Evolutionary conservation across 1,140 invertebrate species (phyloP).

Genomic region (Papilio machaon): DNA sequence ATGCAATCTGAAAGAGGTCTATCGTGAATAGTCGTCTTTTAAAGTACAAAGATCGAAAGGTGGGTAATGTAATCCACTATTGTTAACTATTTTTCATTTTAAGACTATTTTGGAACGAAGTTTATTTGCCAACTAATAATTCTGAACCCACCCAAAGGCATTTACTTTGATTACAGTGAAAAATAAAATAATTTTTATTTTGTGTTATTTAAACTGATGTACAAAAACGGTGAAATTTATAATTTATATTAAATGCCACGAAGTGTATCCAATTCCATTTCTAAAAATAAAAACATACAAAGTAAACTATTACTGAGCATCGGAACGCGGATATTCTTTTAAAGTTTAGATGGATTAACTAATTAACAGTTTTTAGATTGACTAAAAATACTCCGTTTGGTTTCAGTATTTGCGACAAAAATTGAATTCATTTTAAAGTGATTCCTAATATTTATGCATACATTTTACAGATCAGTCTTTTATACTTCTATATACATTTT

Average conservation of each 20-base stretch:
- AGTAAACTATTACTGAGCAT: not conserved
- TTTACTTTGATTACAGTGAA: not conserved
- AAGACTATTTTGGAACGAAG: not conserved
- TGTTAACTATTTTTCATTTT: not conserved
- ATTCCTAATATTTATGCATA: not conserved
- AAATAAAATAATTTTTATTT: not conserved
- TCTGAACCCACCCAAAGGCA: not conserved
- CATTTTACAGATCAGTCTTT: no score
- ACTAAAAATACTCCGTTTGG: not conserved
- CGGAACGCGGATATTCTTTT: not conserved
- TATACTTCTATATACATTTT: no score
- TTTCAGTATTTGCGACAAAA: not conserved
- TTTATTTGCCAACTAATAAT: not conserved
- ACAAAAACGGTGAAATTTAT: not conserved
- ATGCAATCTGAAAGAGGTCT: not conserved
- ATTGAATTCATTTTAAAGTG: not conserved
- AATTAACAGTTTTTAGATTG: not conserved
- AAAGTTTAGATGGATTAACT: not conserved
- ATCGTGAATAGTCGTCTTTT: not conserved
- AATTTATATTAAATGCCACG: not conserved
- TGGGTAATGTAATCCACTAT: not conserved
- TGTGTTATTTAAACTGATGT: constrained; percentile 10
- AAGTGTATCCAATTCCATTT: not conserved
- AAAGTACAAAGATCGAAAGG: not conserved
- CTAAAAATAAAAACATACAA: not conserved